phyloP scores from a whole-genome alignment of 2,888 invertebrate genomes.

The Phoronis australis region DNA sequence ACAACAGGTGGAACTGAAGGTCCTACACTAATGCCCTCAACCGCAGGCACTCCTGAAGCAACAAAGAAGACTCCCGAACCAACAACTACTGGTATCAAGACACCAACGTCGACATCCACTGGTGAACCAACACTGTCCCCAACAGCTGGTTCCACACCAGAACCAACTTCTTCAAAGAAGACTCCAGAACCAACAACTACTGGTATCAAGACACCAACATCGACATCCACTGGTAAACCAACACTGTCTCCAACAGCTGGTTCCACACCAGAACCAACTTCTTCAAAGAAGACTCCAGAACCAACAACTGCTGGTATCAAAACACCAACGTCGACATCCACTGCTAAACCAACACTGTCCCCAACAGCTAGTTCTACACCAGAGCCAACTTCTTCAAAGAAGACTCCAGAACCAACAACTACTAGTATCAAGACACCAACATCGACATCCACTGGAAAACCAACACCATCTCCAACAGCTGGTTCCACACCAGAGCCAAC shows the following conservation, averaged over 20 bases:
- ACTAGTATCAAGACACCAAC: not conserved
- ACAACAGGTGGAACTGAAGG: not conserved
- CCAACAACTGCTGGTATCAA: not conserved
- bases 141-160: slow-evolving; percentile 7
- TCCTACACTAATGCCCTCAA: not conserved
- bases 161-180: slow-evolving; percentile 6
- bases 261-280: slow-evolving; percentile 1
- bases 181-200: slow-evolving; percentile 10
- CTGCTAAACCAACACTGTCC: not conserved
- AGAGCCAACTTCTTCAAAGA: no score
- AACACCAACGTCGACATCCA: not conserved
- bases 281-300: not conserved
- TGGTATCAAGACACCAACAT: slow-evolving; percentile 3
- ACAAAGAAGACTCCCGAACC: no score
- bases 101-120: not conserved
- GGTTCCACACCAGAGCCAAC: not conserved
- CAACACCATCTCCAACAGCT: not conserved
- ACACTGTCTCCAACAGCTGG: not conserved
- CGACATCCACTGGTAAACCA: not conserved
- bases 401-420: slow-evolving; percentile 14
- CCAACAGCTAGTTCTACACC: not conserved
- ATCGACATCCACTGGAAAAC: not conserved
- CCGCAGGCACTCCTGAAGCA: slow-evolving; percentile 2
- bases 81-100: not conserved
- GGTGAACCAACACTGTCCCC: slow-evolving; percentile 17